Percentiles rank a stretch among this genome's conserved stretches.
These are phyloP conservation scores for Poecile montanus DNA, from an alignment of 2,797 vertebrate species.

Conservation along the genomic window DNA sequence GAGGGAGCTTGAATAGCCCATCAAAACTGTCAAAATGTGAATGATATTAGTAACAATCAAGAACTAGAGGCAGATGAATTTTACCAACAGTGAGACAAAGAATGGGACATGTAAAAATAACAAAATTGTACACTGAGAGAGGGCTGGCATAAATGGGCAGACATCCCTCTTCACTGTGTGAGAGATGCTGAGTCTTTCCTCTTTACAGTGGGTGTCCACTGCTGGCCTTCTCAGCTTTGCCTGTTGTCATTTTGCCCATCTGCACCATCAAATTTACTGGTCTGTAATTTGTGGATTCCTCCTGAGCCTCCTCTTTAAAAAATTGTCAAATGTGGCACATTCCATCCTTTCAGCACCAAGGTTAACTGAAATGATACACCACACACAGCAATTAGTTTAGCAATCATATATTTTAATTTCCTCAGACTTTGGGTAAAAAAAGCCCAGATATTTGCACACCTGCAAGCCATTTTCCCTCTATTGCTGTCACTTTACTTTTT, in stretches of 20 bases:
- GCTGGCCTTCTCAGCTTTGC: background rate
- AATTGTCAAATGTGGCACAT: background rate
- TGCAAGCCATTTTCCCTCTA: background rate
- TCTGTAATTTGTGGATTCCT: background rate
- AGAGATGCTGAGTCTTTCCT: rapidly evolving
- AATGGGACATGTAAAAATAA: background rate
- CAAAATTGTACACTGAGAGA: background rate
- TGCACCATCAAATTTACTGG: background rate
- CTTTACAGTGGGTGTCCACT: background rate
- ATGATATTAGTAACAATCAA: background rate
- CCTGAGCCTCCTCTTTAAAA: background rate
- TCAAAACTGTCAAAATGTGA: background rate
- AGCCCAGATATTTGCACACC: background rate
- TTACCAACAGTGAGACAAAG: background rate
- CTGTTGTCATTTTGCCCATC: background rate
- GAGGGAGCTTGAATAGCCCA: background rate
- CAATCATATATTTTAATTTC: background rate
- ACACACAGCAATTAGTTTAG: background rate
- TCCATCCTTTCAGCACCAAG: background rate
- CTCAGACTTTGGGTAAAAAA: background rate
- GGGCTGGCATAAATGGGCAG: background rate
- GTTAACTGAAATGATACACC: background rate
- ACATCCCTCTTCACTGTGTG: background rate
- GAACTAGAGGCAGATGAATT: background rate
- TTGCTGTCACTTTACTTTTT: background rate